Conservation (phyloP, 2,113 vertebrate genomes). For the Cyphomyrus discorhynchus region DNA sequence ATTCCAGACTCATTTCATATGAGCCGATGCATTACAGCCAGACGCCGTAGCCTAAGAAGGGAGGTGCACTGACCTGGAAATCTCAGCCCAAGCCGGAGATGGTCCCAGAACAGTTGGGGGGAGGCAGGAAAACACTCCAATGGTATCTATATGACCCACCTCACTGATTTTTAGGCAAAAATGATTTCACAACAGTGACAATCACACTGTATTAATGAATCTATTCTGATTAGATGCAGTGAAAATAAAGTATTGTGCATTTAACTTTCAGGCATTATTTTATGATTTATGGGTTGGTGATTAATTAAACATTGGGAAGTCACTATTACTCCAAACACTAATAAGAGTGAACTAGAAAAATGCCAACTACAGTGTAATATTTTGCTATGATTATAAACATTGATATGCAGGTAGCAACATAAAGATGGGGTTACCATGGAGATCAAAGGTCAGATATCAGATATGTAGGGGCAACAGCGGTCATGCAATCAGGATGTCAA, state of each 20-base stretch:
- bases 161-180: background rate
- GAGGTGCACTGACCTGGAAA: conserved; percentile 44
- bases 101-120: conserved; percentile 23
- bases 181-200: background rate
- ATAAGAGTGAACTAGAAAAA: background rate
- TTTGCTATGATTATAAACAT: background rate
- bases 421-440: background rate
- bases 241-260: background rate
- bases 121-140: conserved; percentile 29
- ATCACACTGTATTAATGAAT: background rate
- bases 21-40: conserved; percentile 36
- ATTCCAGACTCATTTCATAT: conserved; percentile 37
- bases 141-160: conserved; percentile 34
- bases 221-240: background rate
- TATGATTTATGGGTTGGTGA: background rate
- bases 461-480: background rate
- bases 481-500: background rate
- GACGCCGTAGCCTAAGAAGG: conserved; percentile 35
- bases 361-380: background rate
- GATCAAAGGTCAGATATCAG: background rate
- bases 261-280: background rate
- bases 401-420: background rate
- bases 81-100: conserved; percentile 54
- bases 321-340: background rate
- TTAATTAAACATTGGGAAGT: background rate